Conservation (phyloP, 2,113 vertebrate species). For the Proteles cristata region DNA sequence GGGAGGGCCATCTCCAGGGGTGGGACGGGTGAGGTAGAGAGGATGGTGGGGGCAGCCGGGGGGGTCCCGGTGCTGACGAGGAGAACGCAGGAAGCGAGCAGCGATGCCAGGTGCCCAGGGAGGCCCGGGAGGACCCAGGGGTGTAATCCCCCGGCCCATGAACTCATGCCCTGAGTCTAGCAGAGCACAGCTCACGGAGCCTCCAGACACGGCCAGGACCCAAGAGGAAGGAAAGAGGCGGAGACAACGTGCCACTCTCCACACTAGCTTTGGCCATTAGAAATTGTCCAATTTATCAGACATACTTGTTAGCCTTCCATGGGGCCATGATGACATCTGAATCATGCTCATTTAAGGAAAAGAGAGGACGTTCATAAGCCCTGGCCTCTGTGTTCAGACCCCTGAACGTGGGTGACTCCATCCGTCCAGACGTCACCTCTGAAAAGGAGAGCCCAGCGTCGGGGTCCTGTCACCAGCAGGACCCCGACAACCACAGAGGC, state of each 20-base stretch:
- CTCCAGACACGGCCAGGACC: neutral
- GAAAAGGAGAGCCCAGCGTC: no score
- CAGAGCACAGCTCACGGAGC: neutral
- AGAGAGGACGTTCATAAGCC: neutral
- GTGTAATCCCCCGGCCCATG: no score
- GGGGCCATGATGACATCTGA: neutral
- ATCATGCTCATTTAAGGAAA: neutral
- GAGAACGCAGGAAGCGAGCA: neutral
- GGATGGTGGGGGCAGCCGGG: accelerated
- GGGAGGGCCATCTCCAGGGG: neutral
- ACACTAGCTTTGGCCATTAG: neutral
- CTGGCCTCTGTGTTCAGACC: neutral
- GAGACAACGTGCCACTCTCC: neutral
- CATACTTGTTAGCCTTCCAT: neutral
- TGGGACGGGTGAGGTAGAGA: accelerated
- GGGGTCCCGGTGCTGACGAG: accelerated
- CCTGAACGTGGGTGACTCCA: neutral
- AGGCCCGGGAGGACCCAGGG: neutral
- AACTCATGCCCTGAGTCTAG: neutral
- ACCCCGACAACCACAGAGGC: accelerated
- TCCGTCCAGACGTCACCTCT: accelerated
- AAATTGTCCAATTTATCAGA: neutral
- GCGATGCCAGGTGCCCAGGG: no score
- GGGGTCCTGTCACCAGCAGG: accelerated
- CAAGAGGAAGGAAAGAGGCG: neutral